Evolutionary conservation across 2,888 invertebrate genomes (phyloP).

Genomic region (Ichneumon xanthorius): DNA sequence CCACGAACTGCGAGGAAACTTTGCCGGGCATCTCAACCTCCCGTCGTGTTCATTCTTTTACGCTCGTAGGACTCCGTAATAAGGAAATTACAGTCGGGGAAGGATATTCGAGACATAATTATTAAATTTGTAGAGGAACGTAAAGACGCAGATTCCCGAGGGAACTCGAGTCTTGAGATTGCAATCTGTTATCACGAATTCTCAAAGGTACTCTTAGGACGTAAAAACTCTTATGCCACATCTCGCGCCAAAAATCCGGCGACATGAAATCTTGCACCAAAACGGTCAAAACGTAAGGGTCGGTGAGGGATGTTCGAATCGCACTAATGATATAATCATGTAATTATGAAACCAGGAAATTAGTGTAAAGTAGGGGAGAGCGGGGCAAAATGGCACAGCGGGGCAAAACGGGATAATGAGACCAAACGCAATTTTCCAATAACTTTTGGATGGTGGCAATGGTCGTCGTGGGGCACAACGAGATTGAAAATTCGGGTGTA

Average conservation of each 20-base stretch:
- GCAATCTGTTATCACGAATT: background rate
- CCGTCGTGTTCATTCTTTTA: slow-evolving; percentile 46
- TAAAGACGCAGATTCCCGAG: background rate
- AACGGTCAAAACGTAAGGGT: no score
- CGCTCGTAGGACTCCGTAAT: slow-evolving; percentile 30
- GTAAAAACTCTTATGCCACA: background rate
- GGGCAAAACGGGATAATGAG: no score
- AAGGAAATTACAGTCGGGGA: slow-evolving; percentile 22
- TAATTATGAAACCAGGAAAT: no score
- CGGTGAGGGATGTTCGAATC: no score
- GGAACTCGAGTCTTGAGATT: slow-evolving; percentile 14
- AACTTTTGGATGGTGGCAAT: no score
- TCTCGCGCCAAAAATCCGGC: background rate
- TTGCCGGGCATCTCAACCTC: slow-evolving; percentile 11
- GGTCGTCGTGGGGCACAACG: no score
- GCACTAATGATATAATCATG: no score
- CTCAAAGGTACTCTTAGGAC: background rate
- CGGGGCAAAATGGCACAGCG: no score
- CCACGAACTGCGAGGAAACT: slow-evolving; percentile 23
- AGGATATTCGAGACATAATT: slow-evolving; percentile 36
- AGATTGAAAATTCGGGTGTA: no score
- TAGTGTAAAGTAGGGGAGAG: no score
- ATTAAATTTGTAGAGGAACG: slow-evolving; percentile 33
- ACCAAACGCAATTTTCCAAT: no score
- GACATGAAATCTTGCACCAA: no score